Percentiles rank a stretch among this genome's conserved stretches.
These are phyloP conservation scores for Arizona elegans DNA, from an alignment of 2,113 vertebrate species.

Conservation along the genomic window DNA sequence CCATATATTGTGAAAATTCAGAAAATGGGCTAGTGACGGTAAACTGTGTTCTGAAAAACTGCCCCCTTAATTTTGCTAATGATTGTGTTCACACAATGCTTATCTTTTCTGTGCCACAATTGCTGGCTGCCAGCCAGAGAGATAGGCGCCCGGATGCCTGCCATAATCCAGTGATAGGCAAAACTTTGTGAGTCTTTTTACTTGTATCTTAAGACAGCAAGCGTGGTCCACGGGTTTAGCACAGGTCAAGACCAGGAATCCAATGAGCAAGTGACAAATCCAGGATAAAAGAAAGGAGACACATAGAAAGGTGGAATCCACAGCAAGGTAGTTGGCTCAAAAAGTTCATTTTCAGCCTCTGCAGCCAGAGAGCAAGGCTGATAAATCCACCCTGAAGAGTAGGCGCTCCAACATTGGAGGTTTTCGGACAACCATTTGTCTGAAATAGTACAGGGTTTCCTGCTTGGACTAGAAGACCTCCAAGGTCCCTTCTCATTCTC, in stretches of 20 bases:
- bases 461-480: neutral
- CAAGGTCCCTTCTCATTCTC: neutral
- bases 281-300: neutral
- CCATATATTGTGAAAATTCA: neutral
- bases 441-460: neutral
- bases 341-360: neutral
- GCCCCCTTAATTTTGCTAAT: neutral
- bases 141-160: neutral
- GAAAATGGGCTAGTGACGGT: neutral
- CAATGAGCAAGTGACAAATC: neutral
- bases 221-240: neutral
- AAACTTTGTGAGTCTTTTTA: neutral
- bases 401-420: neutral
- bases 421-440: neutral
- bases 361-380: neutral
- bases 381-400: neutral
- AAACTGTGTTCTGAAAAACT: neutral
- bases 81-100: neutral
- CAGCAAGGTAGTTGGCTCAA: neutral
- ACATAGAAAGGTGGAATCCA: neutral
- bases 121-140: neutral
- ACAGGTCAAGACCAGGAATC: neutral
- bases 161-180: neutral
- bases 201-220: neutral
- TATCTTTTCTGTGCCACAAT: neutral